Evolutionary conservation across 2,888 invertebrate species (phyloP).

Genomic region (Andrena chrysosceles): DNA sequence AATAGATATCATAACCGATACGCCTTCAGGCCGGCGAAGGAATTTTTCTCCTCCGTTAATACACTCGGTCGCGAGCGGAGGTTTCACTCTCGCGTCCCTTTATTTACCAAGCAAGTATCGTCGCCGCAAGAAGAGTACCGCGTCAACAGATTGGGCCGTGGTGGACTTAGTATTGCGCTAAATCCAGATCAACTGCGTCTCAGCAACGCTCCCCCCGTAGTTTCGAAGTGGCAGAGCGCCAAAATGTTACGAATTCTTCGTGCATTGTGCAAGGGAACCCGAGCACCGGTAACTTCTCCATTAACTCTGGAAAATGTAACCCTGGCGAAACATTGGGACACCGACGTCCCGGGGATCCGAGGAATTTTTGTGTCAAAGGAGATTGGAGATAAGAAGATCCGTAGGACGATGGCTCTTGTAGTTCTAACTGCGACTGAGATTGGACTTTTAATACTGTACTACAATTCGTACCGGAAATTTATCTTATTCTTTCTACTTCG

Average conservation of each 20-base stretch:
- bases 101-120: constrained; percentile 1
- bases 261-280: constrained; percentile 10
- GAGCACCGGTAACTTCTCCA: constrained; percentile 24
- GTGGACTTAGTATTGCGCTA: background rate
- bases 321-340: constrained; percentile 1
- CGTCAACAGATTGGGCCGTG: constrained; percentile 1
- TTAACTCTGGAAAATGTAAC: constrained; percentile 27
- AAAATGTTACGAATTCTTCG: constrained; percentile 39
- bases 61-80: background rate
- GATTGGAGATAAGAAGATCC: constrained; percentile 2
- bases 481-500: background rate
- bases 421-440: background rate
- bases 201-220: background rate
- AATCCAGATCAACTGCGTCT: constrained; percentile 13
- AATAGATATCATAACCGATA: constrained; percentile 56
- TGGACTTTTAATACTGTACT: background rate
- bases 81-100: background rate
- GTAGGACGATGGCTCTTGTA: background rate
- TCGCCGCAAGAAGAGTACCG: background rate
- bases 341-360: background rate
- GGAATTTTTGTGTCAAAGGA: constrained; percentile 5
- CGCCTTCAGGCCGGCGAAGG: background rate
- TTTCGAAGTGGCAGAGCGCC: constrained; percentile 28
- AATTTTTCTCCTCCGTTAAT: background rate
- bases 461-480: background rate